Percentiles rank a stretch among this genome's conserved stretches.
Conservation (phyloP, 2,888 invertebrate genomes). For the Hybos culiciformis region DNA sequence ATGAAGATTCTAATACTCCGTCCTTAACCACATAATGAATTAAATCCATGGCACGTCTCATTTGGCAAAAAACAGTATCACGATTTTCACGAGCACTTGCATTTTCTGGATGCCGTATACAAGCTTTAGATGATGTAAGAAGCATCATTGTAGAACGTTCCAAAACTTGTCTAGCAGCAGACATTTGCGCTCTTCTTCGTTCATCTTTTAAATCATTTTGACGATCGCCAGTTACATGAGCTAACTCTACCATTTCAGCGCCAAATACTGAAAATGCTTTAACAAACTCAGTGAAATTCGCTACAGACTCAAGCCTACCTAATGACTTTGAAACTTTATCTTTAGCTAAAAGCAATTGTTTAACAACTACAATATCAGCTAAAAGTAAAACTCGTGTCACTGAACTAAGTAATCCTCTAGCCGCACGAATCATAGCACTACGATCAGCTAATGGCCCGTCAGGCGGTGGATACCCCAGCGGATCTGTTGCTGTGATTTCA, state of each 20-base stretch:
- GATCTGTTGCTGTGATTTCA: conserved; percentile 45
- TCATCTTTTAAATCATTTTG: conserved; percentile 86
- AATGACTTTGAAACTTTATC: conserved; percentile 85
- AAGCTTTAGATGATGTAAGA: conserved; percentile 91
- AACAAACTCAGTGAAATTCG: conserved; percentile 93
- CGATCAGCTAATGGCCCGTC: conserved; percentile 52
- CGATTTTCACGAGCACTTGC: conserved; percentile 86
- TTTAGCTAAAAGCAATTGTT: conserved; percentile 87
- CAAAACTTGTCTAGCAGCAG: conserved; percentile 85
- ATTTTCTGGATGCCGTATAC: conserved; percentile 88
- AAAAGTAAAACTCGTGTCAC: conserved; percentile 90
- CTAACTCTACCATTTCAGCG: conserved; percentile 95
- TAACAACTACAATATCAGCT: conserved; percentile 95
- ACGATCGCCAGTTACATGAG: conserved; percentile 72
- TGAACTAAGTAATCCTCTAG: conserved; percentile 82
- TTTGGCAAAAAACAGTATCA: conserved; percentile 96
- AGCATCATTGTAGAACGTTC: conserved; percentile 95
- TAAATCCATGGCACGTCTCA: conserved; percentile 92
- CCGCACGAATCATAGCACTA: conserved; percentile 74
- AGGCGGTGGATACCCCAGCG: conserved; percentile 44
- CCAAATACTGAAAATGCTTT: conserved; percentile 98
- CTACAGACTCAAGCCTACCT: conserved; percentile 73
- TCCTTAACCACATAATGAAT: conserved; percentile 96
- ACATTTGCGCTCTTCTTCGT: conserved; percentile 88
- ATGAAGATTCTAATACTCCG: conserved; percentile 64